phyloP scores from a whole-genome alignment of 1,140 invertebrate species.

The Drosophila bocki region DNA sequence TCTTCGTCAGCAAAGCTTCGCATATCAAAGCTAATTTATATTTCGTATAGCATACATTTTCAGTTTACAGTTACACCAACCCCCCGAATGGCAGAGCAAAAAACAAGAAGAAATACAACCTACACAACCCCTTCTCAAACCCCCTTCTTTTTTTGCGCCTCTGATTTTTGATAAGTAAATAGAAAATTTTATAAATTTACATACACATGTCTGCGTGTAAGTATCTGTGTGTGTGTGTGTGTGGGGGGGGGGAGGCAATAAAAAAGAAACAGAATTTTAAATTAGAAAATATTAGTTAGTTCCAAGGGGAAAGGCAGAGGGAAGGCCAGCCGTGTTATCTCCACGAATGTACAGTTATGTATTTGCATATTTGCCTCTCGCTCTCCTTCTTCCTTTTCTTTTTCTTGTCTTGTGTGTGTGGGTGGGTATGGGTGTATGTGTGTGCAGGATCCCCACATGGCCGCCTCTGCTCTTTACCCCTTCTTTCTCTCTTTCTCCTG shows the following conservation, averaged over 20 bases:
- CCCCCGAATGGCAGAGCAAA: background rate
- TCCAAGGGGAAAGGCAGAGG: background rate
- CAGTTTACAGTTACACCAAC: slow-evolving; percentile 34
- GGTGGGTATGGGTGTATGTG: slow-evolving; percentile 30
- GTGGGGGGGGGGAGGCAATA: slow-evolving; percentile 48
- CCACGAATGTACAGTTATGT: slow-evolving; percentile 67
- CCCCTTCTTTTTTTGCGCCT: slow-evolving; percentile 12
- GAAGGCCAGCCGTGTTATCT: slow-evolving; percentile 11
- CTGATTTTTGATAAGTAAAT: slow-evolving; percentile 84
- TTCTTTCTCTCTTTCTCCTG: slow-evolving; percentile 2
- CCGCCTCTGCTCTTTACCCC: background rate
- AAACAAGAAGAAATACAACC: slow-evolving; percentile 17
- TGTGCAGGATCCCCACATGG: slow-evolving; percentile 39
- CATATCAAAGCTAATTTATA: slow-evolving; percentile 83
- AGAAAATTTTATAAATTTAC: slow-evolving; percentile 81
- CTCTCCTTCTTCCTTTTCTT: slow-evolving; percentile 12
- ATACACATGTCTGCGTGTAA: slow-evolving; percentile 29
- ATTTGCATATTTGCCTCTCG: slow-evolving; percentile 47
- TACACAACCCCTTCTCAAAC: slow-evolving; percentile 4
- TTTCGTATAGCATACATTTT: slow-evolving; percentile 79
- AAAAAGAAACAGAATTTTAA: slow-evolving; percentile 84
- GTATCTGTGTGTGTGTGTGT: background rate
- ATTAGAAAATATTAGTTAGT: slow-evolving; percentile 83
- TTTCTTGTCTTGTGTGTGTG: slow-evolving; percentile 30
- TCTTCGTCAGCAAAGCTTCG: slow-evolving; percentile 74